These are phyloP conservation scores for Aphelinus certus DNA, from an alignment of 1,140 invertebrate species.

Conservation along the genomic window DNA sequence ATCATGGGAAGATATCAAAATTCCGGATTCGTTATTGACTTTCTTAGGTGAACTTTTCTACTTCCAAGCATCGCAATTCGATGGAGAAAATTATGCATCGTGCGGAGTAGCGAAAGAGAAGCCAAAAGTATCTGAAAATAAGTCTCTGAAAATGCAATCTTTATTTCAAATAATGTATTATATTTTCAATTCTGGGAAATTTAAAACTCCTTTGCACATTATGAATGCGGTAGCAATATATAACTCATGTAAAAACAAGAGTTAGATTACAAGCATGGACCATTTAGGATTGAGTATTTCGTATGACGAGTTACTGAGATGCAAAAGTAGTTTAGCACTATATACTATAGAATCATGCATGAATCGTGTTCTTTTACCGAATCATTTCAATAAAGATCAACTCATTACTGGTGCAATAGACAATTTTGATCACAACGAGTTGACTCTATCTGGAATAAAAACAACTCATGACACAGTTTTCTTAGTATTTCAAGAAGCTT, in stretches of 20 bases:
- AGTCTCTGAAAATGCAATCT: conserved; percentile 3
- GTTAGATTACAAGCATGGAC: conserved; percentile 25
- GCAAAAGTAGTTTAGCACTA: conserved; percentile 17
- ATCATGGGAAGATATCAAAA: neutral
- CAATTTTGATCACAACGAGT: conserved; percentile 43
- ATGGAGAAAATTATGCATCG: no score
- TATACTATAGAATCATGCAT: conserved; percentile 13
- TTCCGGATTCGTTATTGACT: neutral
- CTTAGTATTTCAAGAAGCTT: conserved; percentile 33
- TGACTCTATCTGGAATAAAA: conserved; percentile 32
- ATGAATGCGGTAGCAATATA: conserved; percentile 26
- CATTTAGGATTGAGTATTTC: conserved; percentile 30
- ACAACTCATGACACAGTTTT: conserved; percentile 37
- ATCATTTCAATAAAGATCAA: conserved; percentile 23
- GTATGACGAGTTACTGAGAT: conserved; percentile 31
- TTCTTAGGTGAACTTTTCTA: neutral
- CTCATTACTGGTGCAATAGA: conserved; percentile 26
- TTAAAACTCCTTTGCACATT: conserved; percentile 24
- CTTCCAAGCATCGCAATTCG: neutral
- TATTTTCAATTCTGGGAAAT: conserved; percentile 14
- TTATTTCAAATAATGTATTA: conserved; percentile 28
- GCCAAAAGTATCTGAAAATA: neutral
- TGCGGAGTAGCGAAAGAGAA: no score
- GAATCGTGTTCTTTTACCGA: conserved; percentile 27
- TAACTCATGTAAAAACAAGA: conserved; percentile 16